Conservation (phyloP, 2,888 invertebrate genomes). For the Coelogynopora nodosa region DNA sequence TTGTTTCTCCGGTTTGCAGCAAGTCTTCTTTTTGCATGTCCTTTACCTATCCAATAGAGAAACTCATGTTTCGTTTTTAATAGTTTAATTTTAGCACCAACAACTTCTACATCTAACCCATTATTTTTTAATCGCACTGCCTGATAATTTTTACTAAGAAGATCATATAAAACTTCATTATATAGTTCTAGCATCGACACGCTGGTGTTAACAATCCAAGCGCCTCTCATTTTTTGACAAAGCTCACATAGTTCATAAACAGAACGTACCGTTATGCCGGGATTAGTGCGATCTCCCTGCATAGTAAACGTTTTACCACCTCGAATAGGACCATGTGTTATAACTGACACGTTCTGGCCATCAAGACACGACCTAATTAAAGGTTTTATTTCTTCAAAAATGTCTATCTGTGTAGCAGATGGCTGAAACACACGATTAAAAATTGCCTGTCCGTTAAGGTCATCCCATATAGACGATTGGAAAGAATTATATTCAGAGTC, state of each 20-base stretch:
- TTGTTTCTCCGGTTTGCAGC: background rate
- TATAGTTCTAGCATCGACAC: background rate
- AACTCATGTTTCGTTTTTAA: background rate
- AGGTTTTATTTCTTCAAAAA: background rate
- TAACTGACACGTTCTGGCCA: background rate
- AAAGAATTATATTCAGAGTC: background rate
- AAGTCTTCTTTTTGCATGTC: background rate
- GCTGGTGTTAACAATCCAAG: background rate
- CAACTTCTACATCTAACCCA: background rate
- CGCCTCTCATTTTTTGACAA: background rate
- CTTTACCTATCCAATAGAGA: background rate
- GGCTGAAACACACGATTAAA: background rate
- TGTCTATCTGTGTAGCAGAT: background rate
- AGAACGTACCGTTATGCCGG: background rate
- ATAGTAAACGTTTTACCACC: background rate
- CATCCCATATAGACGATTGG: background rate
- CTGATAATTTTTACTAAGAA: background rate
- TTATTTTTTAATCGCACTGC: background rate
- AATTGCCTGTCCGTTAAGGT: background rate
- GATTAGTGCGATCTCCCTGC: background rate
- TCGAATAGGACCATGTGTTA: background rate
- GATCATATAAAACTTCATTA: background rate
- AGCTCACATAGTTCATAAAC: background rate
- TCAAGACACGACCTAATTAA: background rate
- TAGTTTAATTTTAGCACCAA: background rate